Evolutionary conservation across 2,888 invertebrate genomes (phyloP).

Genomic region (Hydraecia micacea): DNA sequence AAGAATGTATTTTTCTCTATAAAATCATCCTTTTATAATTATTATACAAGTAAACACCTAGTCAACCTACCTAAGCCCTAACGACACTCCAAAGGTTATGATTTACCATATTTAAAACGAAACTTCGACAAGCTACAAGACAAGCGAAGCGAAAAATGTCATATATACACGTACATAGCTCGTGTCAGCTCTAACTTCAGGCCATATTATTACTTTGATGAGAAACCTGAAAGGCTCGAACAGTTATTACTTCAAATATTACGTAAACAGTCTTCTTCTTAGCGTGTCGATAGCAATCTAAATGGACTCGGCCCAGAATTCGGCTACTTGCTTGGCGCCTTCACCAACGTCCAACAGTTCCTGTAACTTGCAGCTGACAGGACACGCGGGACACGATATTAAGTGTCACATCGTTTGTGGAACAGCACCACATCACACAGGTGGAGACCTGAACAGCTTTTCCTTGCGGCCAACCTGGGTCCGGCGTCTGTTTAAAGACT

Average conservation of each 20-base stretch:
- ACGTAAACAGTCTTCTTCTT: neutral
- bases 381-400: no score
- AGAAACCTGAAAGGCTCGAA: slow-evolving; percentile 15
- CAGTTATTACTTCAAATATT: slow-evolving; percentile 28
- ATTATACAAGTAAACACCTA: neutral
- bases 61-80: neutral
- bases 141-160: slow-evolving; percentile 26
- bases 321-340: no score
- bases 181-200: slow-evolving; percentile 27
- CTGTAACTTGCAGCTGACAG: no score
- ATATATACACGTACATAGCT: slow-evolving; percentile 22
- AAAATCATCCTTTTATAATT: neutral
- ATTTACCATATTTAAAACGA: slow-evolving; percentile 15
- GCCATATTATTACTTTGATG: slow-evolving; percentile 32
- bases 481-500: no score
- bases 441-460: no score
- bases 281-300: no score
- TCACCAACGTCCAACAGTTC: no score
- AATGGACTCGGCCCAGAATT: no score
- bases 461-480: no score
- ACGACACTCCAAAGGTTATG: neutral
- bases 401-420: no score
- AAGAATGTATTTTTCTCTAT: neutral
- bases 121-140: slow-evolving; percentile 12
- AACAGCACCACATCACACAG: no score